Evolutionary conservation across 1,140 invertebrate species (phyloP).

Genomic region (Drosophila virilis): DNA sequence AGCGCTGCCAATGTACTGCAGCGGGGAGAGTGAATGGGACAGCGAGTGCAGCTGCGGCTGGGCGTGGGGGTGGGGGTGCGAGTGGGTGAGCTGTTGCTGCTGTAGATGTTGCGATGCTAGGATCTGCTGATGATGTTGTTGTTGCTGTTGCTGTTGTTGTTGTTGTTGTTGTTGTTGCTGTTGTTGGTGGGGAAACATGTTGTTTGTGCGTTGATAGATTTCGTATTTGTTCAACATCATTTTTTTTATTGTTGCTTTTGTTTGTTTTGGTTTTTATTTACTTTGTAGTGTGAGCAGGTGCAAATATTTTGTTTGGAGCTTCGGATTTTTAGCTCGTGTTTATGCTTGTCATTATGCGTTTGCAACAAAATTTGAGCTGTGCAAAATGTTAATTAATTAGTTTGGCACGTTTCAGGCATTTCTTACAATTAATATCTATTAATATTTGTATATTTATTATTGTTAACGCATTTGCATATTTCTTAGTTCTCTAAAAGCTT

Average conservation of each 20-base stretch:
- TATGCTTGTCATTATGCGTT: conserved; percentile 18
- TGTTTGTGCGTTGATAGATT: conserved; percentile 71
- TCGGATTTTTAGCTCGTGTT: not conserved
- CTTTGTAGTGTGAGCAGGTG: conserved; percentile 28
- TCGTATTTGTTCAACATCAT: conserved; percentile 80
- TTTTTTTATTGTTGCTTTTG: conserved; percentile 53
- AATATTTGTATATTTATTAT: not conserved
- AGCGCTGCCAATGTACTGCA: conserved; percentile 45
- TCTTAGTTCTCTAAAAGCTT: conserved; percentile 7
- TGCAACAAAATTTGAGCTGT: conserved; percentile 6
- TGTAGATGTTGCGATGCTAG: conserved; percentile 33
- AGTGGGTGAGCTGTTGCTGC: conserved; percentile 25
- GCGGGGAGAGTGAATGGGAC: conserved; percentile 26
- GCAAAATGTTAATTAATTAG: conserved; percentile 17
- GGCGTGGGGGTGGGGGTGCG: conserved; percentile 16
- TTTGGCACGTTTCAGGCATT: not conserved
- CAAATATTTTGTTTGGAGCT: conserved; percentile 4
- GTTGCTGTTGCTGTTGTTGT: conserved; percentile 14
- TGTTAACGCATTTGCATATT: not conserved
- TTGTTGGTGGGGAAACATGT: conserved; percentile 70
- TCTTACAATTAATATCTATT: not conserved
- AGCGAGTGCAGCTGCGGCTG: conserved; percentile 18
- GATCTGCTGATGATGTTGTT: conserved; percentile 20
- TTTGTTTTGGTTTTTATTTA: conserved; percentile 8
- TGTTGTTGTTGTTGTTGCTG: conserved; percentile 41